These are phyloP conservation scores for Zaprionus davidi DNA, from an alignment of 1,140 invertebrate species.

Conservation along the genomic window DNA sequence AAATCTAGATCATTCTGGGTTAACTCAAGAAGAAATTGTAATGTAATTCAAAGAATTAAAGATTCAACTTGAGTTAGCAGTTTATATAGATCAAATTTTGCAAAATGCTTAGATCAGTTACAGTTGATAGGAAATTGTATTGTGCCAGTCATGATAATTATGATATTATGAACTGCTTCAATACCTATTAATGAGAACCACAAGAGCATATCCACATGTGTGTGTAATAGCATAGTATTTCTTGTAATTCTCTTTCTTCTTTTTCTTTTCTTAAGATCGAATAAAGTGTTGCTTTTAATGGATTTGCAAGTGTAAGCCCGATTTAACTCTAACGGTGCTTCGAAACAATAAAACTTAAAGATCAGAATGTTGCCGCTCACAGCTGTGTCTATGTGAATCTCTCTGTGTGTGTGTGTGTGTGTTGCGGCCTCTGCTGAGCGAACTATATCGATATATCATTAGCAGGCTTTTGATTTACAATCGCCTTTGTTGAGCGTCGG, in stretches of 20 bases:
- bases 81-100: not conserved
- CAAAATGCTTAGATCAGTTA: not conserved
- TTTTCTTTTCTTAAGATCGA: constrained; percentile 21
- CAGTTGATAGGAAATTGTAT: not conserved
- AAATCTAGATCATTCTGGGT: not conserved
- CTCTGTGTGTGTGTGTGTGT: constrained; percentile 7
- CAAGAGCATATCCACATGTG: not conserved
- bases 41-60: not conserved
- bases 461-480: constrained; percentile 77
- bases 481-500: constrained; percentile 63
- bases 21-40: not conserved
- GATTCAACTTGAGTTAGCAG: no score
- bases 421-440: constrained; percentile 19
- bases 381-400: not conserved
- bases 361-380: constrained; percentile 57
- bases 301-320: constrained; percentile 48
- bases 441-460: constrained; percentile 78
- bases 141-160: not conserved
- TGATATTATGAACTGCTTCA: not conserved
- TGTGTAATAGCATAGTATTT: not conserved
- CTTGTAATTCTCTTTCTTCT: not conserved
- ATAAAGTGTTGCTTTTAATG: constrained; percentile 26
- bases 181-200: not conserved
- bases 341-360: constrained; percentile 55
- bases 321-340: constrained; percentile 61